These are phyloP conservation scores for Heliopora coerulea DNA, from an alignment of 92 coral and sea anemone species.

Conservation along the genomic window DNA sequence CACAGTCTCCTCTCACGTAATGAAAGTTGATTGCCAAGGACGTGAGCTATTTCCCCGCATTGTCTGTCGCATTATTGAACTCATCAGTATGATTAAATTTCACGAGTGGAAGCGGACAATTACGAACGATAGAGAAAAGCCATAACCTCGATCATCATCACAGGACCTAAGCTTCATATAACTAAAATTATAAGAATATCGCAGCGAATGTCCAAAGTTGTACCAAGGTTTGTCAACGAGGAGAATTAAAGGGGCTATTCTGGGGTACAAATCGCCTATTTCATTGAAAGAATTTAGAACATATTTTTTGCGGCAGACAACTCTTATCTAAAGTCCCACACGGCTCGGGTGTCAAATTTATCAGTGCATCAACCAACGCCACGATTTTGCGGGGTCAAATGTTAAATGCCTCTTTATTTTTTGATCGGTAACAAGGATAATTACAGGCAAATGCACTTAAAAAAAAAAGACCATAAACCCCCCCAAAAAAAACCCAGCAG, in stretches of 20 bases:
- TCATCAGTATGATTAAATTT: constrained; percentile 32
- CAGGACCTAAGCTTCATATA: too few relatives aligned
- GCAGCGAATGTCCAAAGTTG: too few relatives aligned
- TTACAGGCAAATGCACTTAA: constrained; percentile 33
- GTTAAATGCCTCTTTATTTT: constrained; percentile 43
- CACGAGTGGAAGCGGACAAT: constrained; percentile 25
- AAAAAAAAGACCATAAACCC: too few relatives aligned
- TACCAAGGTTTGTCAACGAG: too few relatives aligned
- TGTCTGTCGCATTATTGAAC: constrained; percentile 23
- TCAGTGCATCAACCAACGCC: constrained; percentile 42
- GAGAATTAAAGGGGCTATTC: background rate
- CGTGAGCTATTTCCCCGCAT: constrained; percentile 30
- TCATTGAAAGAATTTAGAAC: constrained; percentile 1
- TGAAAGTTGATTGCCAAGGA: constrained; percentile 35
- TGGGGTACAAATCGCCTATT: background rate
- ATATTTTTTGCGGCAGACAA: constrained; percentile 14
- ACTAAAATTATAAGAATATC: too few relatives aligned
- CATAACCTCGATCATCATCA: background rate
- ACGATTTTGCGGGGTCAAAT: constrained; percentile 35
- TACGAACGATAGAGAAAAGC: background rate
- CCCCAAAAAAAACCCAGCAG: too few relatives aligned
- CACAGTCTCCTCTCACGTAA: constrained; percentile 2
- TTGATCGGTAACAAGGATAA: constrained; percentile 33
- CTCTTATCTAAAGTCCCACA: constrained; percentile 29
- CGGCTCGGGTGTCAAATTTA: constrained; percentile 28